Conservation (phyloP, 2,888 invertebrate genomes). For the Drosophila ochracea region DNA sequence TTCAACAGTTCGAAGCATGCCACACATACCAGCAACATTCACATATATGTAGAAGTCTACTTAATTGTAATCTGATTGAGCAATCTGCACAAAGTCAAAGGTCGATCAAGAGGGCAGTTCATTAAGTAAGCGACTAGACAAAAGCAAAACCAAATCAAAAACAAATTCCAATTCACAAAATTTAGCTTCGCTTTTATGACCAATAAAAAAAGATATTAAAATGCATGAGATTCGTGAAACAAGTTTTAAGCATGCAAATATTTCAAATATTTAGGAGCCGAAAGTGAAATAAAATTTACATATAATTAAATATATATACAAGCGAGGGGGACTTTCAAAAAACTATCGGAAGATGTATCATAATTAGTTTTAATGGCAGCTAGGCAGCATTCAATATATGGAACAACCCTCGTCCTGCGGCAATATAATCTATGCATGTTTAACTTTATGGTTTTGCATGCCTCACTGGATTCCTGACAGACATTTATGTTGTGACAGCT, state of each 20-base stretch:
- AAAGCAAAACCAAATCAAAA: background rate
- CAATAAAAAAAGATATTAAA: background rate
- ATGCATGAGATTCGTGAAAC: background rate
- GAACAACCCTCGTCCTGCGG: constrained; percentile 27
- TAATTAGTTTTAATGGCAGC: constrained; percentile 14
- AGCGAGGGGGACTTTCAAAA: background rate
- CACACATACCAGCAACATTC: background rate
- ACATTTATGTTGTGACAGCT: constrained; percentile 60
- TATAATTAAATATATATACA: background rate
- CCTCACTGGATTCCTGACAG: constrained; percentile 43
- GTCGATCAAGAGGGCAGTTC: constrained; percentile 26
- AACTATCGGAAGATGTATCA: background rate
- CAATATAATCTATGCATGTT: constrained; percentile 42
- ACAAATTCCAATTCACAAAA: background rate
- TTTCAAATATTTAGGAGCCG: background rate
- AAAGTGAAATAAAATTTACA: background rate
- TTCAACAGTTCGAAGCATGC: constrained; percentile 7
- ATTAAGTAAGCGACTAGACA: background rate
- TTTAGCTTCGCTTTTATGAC: background rate
- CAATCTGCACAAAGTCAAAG: constrained; percentile 31
- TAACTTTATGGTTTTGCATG: constrained; percentile 49
- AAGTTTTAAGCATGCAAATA: background rate
- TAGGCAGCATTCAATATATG: background rate
- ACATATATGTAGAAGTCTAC: background rate
- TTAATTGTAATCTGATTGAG: constrained; percentile 17